phyloP scores from a whole-genome alignment of 2,113 vertebrate genomes.

The Taurulus bubalis region DNA sequence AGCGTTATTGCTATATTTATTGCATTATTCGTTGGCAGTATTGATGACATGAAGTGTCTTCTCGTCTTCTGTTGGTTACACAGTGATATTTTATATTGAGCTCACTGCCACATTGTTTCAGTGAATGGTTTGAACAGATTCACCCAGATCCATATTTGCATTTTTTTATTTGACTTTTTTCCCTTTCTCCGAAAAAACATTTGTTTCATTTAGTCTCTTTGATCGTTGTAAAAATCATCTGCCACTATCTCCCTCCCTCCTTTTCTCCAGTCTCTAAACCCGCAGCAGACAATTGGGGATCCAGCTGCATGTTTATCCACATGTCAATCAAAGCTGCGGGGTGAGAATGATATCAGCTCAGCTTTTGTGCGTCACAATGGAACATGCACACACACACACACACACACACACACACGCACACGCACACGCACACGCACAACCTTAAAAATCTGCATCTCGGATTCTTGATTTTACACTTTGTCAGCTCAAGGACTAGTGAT shows the following conservation, averaged over 20 bases:
- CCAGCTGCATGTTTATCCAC: conserved; percentile 54
- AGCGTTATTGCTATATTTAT: not conserved
- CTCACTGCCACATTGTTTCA: not conserved
- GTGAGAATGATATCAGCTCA: conserved; percentile 39
- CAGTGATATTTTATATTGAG: not conserved
- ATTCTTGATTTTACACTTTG: conserved; percentile 16
- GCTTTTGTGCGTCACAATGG: conserved; percentile 33
- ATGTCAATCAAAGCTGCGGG: conserved; percentile 54
- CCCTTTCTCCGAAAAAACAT: not conserved
- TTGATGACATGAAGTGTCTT: not conserved
- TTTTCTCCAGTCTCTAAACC: conserved; percentile 27
- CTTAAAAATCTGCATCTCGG: conserved; percentile 4
- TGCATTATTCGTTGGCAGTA: not conserved
- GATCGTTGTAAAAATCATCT: not conserved
- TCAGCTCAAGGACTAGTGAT: conserved; percentile 41
- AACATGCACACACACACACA: conserved; percentile 4
- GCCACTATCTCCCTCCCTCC: not conserved
- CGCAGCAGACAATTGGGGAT: conserved; percentile 17
- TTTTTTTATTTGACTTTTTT: not conserved
- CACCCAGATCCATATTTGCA: not conserved
- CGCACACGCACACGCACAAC: not conserved
- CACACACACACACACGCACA: not conserved
- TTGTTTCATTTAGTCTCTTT: conserved; percentile 4
- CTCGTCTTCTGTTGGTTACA: not conserved
- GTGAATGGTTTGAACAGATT: not conserved